Percentiles rank a stretch among this genome's conserved stretches.
Evolutionary conservation across 2,888 invertebrate genomes (phyloP).

Genomic region (Ganaspis brasiliensis): DNA sequence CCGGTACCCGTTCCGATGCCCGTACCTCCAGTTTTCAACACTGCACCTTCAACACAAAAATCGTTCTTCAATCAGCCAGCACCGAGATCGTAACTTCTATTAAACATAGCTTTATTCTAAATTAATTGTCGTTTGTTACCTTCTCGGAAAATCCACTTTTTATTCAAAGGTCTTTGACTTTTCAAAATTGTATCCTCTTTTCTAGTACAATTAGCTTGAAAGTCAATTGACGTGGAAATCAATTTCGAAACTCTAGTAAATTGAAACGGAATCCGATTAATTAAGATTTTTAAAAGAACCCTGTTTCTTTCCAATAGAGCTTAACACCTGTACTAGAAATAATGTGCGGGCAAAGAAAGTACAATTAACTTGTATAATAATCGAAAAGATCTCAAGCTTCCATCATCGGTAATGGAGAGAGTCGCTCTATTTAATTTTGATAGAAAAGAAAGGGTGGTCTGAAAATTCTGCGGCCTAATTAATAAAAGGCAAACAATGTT

Average conservation of each 20-base stretch:
- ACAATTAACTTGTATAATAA: slow-evolving; percentile 26
- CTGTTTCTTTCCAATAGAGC: background rate
- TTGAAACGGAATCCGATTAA: background rate
- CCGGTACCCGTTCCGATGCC: slow-evolving; percentile 55
- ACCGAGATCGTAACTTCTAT: slow-evolving; percentile 72
- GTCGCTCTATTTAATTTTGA: slow-evolving; percentile 29
- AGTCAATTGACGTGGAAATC: too few relatives aligned
- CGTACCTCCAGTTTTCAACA: slow-evolving; percentile 61
- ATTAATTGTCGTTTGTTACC: background rate
- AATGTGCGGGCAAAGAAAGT: background rate
- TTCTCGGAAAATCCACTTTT: background rate
- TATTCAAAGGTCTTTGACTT: background rate
- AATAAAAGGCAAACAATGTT: slow-evolving; percentile 1
- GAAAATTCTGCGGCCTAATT: slow-evolving; percentile 7
- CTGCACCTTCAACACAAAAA: slow-evolving; percentile 64
- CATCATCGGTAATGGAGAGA: background rate
- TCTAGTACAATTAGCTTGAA: background rate
- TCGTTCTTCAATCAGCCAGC: slow-evolving; percentile 72
- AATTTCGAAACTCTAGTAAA: too few relatives aligned
- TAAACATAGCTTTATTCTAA: slow-evolving; percentile 24
- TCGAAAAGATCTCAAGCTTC: slow-evolving; percentile 39
- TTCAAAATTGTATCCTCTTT: background rate
- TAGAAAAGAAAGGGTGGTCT: slow-evolving; percentile 17
- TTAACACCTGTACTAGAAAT: slow-evolving; percentile 1
- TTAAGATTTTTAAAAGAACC: background rate